These are phyloP conservation scores for Syngnathus typhle DNA, from an alignment of 2,113 vertebrate genomes.

Conservation along the genomic window DNA sequence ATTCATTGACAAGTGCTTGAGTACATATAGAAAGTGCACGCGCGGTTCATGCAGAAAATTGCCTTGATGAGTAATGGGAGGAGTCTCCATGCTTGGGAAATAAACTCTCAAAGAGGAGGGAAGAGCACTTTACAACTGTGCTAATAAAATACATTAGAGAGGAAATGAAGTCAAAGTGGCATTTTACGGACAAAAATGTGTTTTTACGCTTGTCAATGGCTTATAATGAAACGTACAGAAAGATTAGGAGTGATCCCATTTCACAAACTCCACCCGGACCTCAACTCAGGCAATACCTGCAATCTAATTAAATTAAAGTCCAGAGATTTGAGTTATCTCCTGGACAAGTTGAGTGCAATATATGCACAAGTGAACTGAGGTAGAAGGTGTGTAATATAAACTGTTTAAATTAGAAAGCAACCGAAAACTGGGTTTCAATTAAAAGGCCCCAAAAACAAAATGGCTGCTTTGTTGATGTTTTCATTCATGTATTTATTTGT, in stretches of 20 bases:
- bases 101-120: constrained; percentile 5
- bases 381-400: background rate
- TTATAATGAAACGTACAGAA: background rate
- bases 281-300: background rate
- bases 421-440: too few species aligned
- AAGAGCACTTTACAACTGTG: constrained; percentile 6
- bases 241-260: background rate
- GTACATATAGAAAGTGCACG: constrained; percentile 4
- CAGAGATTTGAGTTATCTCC: constrained; percentile 1
- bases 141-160: background rate
- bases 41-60: constrained; percentile 17
- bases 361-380: background rate
- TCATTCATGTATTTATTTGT: too few species aligned
- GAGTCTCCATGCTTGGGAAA: constrained; percentile 6
- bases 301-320: constrained; percentile 6
- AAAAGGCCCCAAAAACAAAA: too few species aligned
- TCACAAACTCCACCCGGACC: constrained; percentile 1
- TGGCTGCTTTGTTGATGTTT: too few species aligned
- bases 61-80: background rate
- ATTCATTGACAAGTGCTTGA: constrained; percentile 6
- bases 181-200: background rate
- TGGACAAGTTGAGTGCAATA: background rate
- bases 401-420: too few species aligned
- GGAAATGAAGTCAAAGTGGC: background rate
- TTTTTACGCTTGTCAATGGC: background rate